Percentiles rank a stretch among this genome's conserved stretches.
phyloP scores from a whole-genome alignment of 1,140 invertebrate species.

The Anthonomus grandis region DNA sequence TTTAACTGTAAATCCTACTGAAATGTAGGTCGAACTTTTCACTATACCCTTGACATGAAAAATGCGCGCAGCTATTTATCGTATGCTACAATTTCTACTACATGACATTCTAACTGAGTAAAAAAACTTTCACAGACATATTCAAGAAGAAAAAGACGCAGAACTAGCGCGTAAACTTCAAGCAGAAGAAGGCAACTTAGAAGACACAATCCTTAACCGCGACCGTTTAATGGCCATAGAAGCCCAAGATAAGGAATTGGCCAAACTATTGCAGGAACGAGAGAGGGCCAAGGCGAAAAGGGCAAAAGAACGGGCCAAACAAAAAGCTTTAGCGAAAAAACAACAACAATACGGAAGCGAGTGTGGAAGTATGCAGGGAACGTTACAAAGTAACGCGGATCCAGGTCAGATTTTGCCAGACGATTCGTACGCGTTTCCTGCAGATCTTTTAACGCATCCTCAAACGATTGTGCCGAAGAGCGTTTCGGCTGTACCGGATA shows the following conservation, averaged over 20 bases:
- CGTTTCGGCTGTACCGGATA: constrained; percentile 30
- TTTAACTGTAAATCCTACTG: not conserved
- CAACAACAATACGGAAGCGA: constrained; percentile 53
- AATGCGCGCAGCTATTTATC: too few species aligned
- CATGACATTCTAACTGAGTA: too few species aligned
- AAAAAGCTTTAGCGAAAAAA: constrained; percentile 64
- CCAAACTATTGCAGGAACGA: constrained; percentile 83
- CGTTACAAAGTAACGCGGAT: constrained; percentile 21
- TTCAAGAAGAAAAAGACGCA: constrained; percentile 62
- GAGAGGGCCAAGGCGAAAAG: constrained; percentile 67
- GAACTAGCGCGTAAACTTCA: constrained; percentile 56
- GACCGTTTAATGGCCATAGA: constrained; percentile 82
- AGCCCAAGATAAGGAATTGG: constrained; percentile 86
- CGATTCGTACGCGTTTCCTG: constrained; percentile 45
- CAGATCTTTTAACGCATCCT: constrained; percentile 38
- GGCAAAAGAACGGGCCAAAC: constrained; percentile 62
- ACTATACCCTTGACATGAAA: too few species aligned
- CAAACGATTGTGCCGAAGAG: constrained; percentile 25
- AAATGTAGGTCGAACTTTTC: too few species aligned
- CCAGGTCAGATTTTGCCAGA: constrained; percentile 43
- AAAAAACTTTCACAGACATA: constrained; percentile 49
- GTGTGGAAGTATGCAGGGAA: constrained; percentile 37
- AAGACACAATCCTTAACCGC: constrained; percentile 59
- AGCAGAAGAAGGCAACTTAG: constrained; percentile 58
- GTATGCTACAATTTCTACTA: too few species aligned